Conservation (phyloP, 2,797 vertebrate genomes). For the Cebuella pygmaea region DNA sequence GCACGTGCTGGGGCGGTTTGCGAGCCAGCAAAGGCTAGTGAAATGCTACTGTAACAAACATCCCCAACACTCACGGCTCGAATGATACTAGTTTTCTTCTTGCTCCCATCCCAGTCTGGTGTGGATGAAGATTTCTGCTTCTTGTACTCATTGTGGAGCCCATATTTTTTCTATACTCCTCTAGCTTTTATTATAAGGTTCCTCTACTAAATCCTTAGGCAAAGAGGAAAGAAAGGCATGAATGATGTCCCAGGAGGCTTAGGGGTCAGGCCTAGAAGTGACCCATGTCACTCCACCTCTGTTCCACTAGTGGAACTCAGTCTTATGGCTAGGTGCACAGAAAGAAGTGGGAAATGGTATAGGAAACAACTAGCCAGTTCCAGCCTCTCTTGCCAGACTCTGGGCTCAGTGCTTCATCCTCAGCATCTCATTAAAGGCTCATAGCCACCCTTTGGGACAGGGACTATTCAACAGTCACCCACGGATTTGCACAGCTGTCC, state of each 20-base stretch:
- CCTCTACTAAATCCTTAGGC: not conserved
- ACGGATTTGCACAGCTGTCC: not conserved
- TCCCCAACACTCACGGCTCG: not conserved
- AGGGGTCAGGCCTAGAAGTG: not conserved
- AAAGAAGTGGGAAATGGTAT: not conserved
- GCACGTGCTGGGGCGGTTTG: not conserved
- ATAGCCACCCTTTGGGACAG: not conserved
- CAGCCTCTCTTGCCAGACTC: not conserved
- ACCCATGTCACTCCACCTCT: not conserved
- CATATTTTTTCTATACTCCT: not conserved
- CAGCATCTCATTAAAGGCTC: not conserved
- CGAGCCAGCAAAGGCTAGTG: not conserved
- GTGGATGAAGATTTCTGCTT: not conserved
- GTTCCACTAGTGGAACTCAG: not conserved
- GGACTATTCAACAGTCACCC: not conserved
- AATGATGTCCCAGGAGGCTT: not conserved
- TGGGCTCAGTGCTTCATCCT: not conserved
- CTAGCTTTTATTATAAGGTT: not conserved
- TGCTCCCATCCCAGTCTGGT: too few species aligned
- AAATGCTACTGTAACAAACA: not conserved
- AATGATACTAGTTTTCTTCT: not conserved
- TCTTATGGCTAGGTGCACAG: too few species aligned
- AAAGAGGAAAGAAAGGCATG: not conserved
- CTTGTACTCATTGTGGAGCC: not conserved
- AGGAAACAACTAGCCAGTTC: not conserved